Percentiles rank a stretch among this genome's conserved stretches.
These are phyloP conservation scores for Vimba vimba DNA, from an alignment of 2,113 vertebrate species.

Conservation along the genomic window DNA sequence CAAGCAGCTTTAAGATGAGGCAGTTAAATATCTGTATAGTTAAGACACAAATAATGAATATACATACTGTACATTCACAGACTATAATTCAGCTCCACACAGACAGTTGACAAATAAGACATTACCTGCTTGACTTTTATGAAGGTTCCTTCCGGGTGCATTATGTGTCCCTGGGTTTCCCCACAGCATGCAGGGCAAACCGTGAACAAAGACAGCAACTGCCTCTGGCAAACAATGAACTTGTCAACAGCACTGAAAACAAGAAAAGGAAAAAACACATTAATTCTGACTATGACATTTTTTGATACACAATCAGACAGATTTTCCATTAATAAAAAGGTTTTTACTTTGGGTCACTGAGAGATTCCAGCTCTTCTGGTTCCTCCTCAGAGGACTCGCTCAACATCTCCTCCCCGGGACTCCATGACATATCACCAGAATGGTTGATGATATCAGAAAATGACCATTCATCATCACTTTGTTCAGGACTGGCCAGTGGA, in stretches of 20 bases:
- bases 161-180: neutral
- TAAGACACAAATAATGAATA: too few relatives aligned
- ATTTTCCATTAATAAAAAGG: neutral
- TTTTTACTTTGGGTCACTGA: neutral
- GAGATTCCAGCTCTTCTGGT: too few relatives aligned
- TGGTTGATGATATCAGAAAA: neutral
- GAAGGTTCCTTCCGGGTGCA: too few relatives aligned
- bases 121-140: too few relatives aligned
- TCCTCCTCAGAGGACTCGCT: too few relatives aligned
- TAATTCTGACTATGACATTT: neutral
- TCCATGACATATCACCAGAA: neutral
- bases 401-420: too few relatives aligned
- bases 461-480: neutral
- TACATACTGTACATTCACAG: too few relatives aligned
- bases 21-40: too few relatives aligned
- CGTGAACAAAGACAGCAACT: neutral
- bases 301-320: slow-evolving; percentile 3
- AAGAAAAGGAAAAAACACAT: too few relatives aligned
- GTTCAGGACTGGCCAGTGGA: neutral
- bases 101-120: too few relatives aligned
- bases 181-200: neutral
- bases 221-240: neutral
- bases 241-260: slow-evolving; percentile 21
- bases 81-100: too few relatives aligned
- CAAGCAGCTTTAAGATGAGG: neutral